These are phyloP conservation scores for Petroica traversi DNA, from an alignment of 2,113 vertebrate species.

Conservation along the genomic window DNA sequence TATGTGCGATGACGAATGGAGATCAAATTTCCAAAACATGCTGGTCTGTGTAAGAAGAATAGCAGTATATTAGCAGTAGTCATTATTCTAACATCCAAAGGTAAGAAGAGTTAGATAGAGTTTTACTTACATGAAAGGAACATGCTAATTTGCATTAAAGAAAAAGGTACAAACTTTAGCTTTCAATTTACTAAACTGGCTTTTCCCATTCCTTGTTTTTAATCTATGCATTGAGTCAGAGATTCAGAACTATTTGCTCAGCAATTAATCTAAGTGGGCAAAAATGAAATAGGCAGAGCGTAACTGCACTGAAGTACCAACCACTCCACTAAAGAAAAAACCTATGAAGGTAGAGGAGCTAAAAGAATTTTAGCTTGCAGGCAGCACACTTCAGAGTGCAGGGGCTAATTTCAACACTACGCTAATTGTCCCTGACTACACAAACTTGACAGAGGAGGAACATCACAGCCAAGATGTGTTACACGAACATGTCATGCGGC, in stretches of 20 bases:
- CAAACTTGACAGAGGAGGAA: neutral
- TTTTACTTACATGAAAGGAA: neutral
- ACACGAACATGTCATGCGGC: neutral
- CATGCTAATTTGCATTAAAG: neutral
- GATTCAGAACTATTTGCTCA: neutral
- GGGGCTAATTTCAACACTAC: neutral
- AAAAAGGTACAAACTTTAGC: neutral
- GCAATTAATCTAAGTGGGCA: neutral
- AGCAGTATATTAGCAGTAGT: neutral
- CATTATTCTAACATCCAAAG: neutral
- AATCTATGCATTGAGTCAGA: neutral
- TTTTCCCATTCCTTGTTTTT: neutral
- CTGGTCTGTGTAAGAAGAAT: slow-evolving; percentile 77
- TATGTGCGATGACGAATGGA: slow-evolving; percentile 98
- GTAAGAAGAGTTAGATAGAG: neutral
- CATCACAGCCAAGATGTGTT: neutral
- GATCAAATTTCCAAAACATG: slow-evolving; percentile 99
- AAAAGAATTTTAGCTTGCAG: neutral
- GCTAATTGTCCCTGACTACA: neutral
- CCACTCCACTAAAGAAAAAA: neutral
- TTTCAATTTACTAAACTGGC: neutral
- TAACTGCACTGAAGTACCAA: neutral
- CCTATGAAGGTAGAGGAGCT: neutral
- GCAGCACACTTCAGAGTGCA: neutral
- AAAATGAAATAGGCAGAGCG: neutral